Base-by-base conservation (phyloP, 1,140 invertebrate genomes). In the Heliconius hewitsoni region DNA sequence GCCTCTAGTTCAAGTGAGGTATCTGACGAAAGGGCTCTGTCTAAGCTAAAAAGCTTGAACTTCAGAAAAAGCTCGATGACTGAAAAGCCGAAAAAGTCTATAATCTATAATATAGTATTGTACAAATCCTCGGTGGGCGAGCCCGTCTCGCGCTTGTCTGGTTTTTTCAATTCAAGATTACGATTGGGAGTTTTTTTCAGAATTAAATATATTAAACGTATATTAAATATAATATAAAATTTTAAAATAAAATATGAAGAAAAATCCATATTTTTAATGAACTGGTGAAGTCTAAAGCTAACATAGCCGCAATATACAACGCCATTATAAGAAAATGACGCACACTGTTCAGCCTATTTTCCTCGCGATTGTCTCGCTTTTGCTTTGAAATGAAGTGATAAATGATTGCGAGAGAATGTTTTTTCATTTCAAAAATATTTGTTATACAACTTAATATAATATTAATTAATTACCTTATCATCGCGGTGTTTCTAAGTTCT, bases 271-370 rank as follows among this genome's bases (percentile, higher is more conserved):
- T 30, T 60, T 66, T 66, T 23, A n/a, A 66, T 66, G 13, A 66
- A 3, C 23, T 13, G n/a, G 11, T 27, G 9, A 79, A 81, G 50
- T 78, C 55, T 42, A 30, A 19, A 76, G 27, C 71, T 16, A 73
- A 4, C 4, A 55, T 30, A 18, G 79, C 76, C 52, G 5, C 46
- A 23, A 13, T 50, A n/a, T 37, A 72, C 71, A 66, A 30, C 76
- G 60, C 8, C 74, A 73, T 79, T 72, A 74, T 76, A 83, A 82
- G 82, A 83, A 84, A 84, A 84, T 86, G 86, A 87, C 82, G 86
- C 77, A 81, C 81, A 84, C 80, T 42, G 76, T 81, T 79, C 75
- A 81, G 76, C 82, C 83, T 84, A 84, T 87, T 86, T 87, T 83
- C 81, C 79, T 76, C 66, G 27, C 74, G 77, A 82, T 80, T 80